phyloP scores from a whole-genome alignment of 2,113 vertebrate species.

The Copsychus sechellarum region DNA sequence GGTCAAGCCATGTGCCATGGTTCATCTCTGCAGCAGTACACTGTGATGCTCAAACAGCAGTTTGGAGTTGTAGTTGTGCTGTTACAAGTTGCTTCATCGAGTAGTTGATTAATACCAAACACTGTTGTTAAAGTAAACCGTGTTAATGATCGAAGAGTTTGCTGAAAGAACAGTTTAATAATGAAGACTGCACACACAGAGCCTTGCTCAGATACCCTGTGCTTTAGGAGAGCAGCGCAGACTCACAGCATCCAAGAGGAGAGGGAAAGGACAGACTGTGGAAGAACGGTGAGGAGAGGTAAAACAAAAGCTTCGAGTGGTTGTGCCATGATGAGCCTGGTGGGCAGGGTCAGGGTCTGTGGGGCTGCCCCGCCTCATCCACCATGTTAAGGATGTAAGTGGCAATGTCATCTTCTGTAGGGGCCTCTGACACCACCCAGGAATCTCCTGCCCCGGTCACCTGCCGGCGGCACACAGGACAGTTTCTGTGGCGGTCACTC shows the following conservation, averaged over 20 bases:
- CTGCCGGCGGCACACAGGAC: slow-evolving; percentile 94
- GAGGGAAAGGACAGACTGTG: slow-evolving; percentile 1
- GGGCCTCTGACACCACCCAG: slow-evolving; percentile 96
- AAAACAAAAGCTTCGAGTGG: slow-evolving; percentile 19
- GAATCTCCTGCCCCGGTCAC: slow-evolving; percentile 91
- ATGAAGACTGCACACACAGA: neutral
- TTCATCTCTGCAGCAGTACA: neutral
- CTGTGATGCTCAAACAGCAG: neutral
- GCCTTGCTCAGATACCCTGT: neutral
- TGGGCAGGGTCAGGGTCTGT: slow-evolving; percentile 80
- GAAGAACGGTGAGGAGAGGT: neutral
- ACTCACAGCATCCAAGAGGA: slow-evolving; percentile 50
- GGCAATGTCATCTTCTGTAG: slow-evolving; percentile 93
- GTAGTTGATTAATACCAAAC: neutral
- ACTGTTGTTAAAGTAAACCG: slow-evolving; percentile 20
- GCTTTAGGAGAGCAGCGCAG: slow-evolving; percentile 26
- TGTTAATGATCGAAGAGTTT: slow-evolving; percentile 26
- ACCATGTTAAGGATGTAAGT: slow-evolving; percentile 96
- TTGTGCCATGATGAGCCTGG: neutral
- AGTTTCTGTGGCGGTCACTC: slow-evolving; percentile 94
- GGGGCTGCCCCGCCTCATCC: slow-evolving; percentile 92
- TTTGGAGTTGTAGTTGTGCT: neutral
- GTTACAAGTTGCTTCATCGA: neutral
- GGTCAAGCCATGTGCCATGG: neutral
- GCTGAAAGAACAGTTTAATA: slow-evolving; percentile 36